These are phyloP conservation scores for Mylabris phalerata DNA, from an alignment of 1,140 invertebrate species.

Conservation along the genomic window DNA sequence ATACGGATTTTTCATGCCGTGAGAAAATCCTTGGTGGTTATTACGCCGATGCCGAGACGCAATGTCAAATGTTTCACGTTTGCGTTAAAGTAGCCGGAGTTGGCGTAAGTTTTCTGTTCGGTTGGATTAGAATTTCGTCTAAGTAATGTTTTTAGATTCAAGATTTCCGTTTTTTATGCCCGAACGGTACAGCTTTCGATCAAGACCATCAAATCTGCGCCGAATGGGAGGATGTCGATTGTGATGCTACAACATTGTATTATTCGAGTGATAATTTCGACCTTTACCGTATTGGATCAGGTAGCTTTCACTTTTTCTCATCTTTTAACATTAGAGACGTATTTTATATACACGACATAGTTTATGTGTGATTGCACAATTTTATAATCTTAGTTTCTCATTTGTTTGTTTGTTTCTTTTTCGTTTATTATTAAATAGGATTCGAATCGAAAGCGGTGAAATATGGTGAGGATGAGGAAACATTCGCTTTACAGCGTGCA, in stretches of 20 bases:
- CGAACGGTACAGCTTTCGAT: slow-evolving; percentile 86
- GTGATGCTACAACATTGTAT: slow-evolving; percentile 68
- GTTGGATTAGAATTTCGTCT: too few relatives aligned
- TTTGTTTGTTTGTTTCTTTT: too few relatives aligned
- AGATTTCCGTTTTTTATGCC: slow-evolving; percentile 81
- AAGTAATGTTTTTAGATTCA: slow-evolving; percentile 49
- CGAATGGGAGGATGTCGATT: slow-evolving; percentile 83
- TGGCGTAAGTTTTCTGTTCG: slow-evolving; percentile 47
- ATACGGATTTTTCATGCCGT: slow-evolving; percentile 77
- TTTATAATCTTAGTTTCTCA: background rate
- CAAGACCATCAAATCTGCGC: slow-evolving; percentile 88
- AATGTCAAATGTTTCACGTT: slow-evolving; percentile 89
- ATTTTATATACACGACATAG: background rate
- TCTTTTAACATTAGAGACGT: background rate
- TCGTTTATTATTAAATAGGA: slow-evolving; percentile 34
- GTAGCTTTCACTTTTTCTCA: slow-evolving; percentile 39
- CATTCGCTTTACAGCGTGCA: slow-evolving; percentile 67
- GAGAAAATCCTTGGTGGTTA: slow-evolving; percentile 86
- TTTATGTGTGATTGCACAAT: slow-evolving; percentile 1
- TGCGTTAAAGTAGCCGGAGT: slow-evolving; percentile 75
- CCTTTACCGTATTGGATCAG: slow-evolving; percentile 69
- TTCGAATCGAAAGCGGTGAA: slow-evolving; percentile 55
- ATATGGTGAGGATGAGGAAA: slow-evolving; percentile 61
- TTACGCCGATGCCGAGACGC: slow-evolving; percentile 84
- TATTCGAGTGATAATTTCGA: slow-evolving; percentile 79